These are phyloP conservation scores for Synergus japonicus DNA, from an alignment of 2,888 invertebrate genomes.

Conservation along the genomic window DNA sequence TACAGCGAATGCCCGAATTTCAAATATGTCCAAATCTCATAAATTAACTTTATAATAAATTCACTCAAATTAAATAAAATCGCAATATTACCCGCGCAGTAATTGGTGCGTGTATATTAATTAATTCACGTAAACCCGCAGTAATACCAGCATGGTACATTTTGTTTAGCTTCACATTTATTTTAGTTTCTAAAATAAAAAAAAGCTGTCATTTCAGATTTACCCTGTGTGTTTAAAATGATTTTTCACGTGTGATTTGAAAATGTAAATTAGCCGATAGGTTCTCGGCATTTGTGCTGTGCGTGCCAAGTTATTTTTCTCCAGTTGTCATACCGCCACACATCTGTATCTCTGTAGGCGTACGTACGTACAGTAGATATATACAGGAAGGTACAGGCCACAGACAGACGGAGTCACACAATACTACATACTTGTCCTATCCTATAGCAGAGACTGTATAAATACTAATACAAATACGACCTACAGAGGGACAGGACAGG, in stretches of 20 bases:
- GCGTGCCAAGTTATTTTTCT: slow-evolving; percentile 36
- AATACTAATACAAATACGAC: slow-evolving; percentile 3
- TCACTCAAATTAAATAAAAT: too few relatives aligned
- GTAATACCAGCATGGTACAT: too few relatives aligned
- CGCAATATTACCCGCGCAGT: too few relatives aligned
- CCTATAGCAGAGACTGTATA: not conserved
- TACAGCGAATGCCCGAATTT: too few relatives aligned
- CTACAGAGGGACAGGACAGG: slow-evolving; percentile 17
- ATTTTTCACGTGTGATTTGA: not conserved
- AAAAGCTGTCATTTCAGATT: too few relatives aligned
- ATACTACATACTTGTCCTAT: slow-evolving; percentile 26
- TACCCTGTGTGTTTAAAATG: not conserved
- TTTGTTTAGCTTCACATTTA: too few relatives aligned
- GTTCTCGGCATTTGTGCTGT: not conserved
- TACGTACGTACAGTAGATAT: not conserved
- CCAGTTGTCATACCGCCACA: slow-evolving; percentile 35
- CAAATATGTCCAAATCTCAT: too few relatives aligned
- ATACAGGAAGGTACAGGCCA: slow-evolving; percentile 2
- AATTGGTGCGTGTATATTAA: too few relatives aligned
- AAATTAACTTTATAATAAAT: too few relatives aligned
- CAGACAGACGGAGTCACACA: not conserved
- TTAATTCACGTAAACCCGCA: too few relatives aligned
- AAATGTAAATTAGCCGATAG: not conserved
- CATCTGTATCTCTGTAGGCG: slow-evolving; percentile 29
- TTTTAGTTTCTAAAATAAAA: too few relatives aligned